Evolutionary conservation across 1,140 invertebrate genomes (phyloP), one percentile per base, ranked within the genome.

Genomic region (Penaeus japonicus): DNA sequence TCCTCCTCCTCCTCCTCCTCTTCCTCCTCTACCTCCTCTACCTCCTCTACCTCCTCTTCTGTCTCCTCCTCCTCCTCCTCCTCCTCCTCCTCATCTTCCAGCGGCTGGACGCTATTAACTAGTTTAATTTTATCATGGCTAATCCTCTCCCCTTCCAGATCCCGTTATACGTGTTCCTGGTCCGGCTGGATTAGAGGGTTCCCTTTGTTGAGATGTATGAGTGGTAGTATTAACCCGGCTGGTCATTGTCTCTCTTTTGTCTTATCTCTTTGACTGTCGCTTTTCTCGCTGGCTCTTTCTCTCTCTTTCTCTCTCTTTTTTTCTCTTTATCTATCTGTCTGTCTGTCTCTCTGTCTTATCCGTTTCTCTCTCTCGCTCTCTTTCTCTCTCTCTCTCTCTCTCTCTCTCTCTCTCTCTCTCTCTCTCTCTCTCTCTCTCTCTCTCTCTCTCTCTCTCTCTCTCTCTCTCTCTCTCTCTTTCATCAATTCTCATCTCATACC

Each of bases 391-490:
- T 35, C 30, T 35, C 75, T 35, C 30, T 35, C 75, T 35, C 30
- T 18, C 39, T 24, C 22, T 54, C 39, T 22, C 12, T 81, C 47
- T 81, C 12, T 24, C 47, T 81, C 47, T 55, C 79, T 81, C 47
- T 81, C 79, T 81, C 47, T 81, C 79, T 81, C 79, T 81, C 47
- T 81, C 47, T 81, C 79, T 81, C 47, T 81, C 79, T 81, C 47
- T 81, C 79, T 81, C 47, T 55, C 79, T 81, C 47, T 53, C 22
- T 81, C 18, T 54, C 79, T 55, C 47, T 81, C n/a, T 59, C 54
- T 81, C 79, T 81, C 54, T 81, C 79, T 81, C 79, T 81, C 54
- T 81, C 54, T 81, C 79, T 55, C n/a, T n/a, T n/a, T 24, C 27
- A 35, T 80, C 78, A 53, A 35, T 80, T 47, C 54, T 47, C 54